Percentiles rank a stretch among this genome's conserved stretches.
phyloP scores from a whole-genome alignment of 2,888 invertebrate genomes.

The Xylota segnis region DNA sequence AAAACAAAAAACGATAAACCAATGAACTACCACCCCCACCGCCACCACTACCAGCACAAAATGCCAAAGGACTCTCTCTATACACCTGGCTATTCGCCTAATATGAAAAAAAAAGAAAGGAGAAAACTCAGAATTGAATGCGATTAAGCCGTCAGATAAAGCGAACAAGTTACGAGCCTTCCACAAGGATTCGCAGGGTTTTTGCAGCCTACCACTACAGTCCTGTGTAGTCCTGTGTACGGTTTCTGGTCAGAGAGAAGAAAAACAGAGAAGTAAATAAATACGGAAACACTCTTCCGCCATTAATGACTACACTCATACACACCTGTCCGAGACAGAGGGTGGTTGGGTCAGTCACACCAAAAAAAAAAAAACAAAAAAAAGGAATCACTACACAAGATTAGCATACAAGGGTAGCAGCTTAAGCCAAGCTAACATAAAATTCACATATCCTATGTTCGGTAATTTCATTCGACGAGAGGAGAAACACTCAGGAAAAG shows the following conservation, averaged over 20 bases:
- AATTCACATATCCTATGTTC: conserved; percentile 67
- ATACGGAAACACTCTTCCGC: conserved; percentile 47
- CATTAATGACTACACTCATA: conserved; percentile 66
- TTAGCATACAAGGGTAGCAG: conserved; percentile 70
- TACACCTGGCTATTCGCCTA: conserved; percentile 35
- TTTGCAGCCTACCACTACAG: conserved; percentile 10
- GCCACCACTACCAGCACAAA: conserved; percentile 38
- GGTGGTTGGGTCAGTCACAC: conserved; percentile 19
- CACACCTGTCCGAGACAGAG: conserved; percentile 53
- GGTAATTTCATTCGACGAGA: conserved; percentile 7
- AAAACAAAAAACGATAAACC: conserved; percentile 64
- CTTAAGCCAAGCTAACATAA: conserved; percentile 61
- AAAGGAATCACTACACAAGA: conserved; percentile 48
- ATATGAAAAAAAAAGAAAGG: conserved; percentile 12
- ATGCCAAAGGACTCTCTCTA: conserved; percentile 22
- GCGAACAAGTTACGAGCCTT: conserved; percentile 71
- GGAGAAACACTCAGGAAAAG: not conserved
- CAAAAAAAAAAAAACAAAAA: too few relatives aligned
- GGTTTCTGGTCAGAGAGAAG: not conserved
- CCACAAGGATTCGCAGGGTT: conserved; percentile 48
- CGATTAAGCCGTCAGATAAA: conserved; percentile 75
- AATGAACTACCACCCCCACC: conserved; percentile 49
- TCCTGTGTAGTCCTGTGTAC: not conserved
- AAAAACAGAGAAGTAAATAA: conserved; percentile 10
- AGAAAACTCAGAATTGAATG: conserved; percentile 62